A percentile compares a stretch with the other conserved stretches of the same genome.
Conservation (phyloP, 92 coral and sea anemone genomes). For the Metridium senile region DNA sequence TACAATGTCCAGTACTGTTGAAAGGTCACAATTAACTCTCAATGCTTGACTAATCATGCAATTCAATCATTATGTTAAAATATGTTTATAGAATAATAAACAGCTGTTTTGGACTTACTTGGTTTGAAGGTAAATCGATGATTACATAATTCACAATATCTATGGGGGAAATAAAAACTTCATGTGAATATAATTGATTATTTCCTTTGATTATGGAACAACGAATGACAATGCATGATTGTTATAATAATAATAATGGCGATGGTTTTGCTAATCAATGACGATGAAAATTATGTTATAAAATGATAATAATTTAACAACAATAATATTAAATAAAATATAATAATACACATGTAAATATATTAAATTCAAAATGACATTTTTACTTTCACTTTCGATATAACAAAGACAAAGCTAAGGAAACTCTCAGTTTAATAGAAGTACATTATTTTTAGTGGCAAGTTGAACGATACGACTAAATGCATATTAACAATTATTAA, state of each 20-base stretch:
- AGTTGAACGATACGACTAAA: neutral
- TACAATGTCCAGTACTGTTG: too few relatives aligned
- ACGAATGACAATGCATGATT: too few relatives aligned
- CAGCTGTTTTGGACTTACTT: conserved; percentile 62
- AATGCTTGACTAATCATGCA: too few relatives aligned
- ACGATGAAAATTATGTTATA: too few relatives aligned
- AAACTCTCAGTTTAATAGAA: too few relatives aligned
- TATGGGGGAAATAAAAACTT: conserved; percentile 43
- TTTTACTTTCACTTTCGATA: neutral
- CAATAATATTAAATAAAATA: neutral
- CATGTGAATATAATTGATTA: neutral
- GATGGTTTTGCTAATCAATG: too few relatives aligned
- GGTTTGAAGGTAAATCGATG: conserved; percentile 97
- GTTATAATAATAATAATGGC: too few relatives aligned
- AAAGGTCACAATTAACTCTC: too few relatives aligned
- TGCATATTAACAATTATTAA: too few relatives aligned
- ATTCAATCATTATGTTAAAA: neutral
- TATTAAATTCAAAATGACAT: neutral
- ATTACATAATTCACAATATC: conserved; percentile 97
- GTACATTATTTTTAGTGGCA: too few relatives aligned
- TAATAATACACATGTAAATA: neutral
- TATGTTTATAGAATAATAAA: neutral
- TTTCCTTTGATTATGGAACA: neutral
- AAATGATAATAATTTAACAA: neutral
- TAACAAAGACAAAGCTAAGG: neutral